Evolutionary conservation across 2,888 invertebrate genomes (phyloP).

Genomic region (Drosophila birchii): DNA sequence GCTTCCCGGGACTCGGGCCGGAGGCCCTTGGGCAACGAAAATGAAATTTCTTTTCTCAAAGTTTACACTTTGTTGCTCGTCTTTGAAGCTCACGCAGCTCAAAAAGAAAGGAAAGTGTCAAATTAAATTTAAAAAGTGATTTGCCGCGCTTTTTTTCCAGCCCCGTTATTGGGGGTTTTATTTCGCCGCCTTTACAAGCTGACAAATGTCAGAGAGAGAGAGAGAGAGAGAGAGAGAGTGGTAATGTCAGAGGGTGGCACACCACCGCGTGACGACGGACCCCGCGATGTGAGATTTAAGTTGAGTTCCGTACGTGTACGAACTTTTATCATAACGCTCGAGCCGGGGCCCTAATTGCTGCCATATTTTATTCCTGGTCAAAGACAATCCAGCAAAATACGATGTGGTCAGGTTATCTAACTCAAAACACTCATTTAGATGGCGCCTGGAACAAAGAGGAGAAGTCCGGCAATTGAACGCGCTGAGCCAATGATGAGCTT

Average conservation of each 20-base stretch:
- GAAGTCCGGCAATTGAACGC: conserved; percentile 20
- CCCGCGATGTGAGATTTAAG: not conserved
- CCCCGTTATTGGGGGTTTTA: conserved; percentile 27
- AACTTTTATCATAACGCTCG: conserved; percentile 8
- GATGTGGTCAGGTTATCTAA: conserved; percentile 63
- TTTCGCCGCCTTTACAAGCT: conserved; percentile 43
- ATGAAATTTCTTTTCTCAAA: conserved; percentile 63
- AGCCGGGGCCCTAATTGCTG: conserved; percentile 24
- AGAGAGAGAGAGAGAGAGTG: conserved; percentile 19
- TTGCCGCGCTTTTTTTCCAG: conserved; percentile 60
- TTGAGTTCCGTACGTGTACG: not conserved
- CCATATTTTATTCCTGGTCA: conserved; percentile 49
- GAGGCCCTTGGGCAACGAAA: conserved; percentile 59
- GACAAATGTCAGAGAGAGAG: conserved; percentile 47
- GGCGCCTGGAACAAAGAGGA: conserved; percentile 24
- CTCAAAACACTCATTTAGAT: conserved; percentile 73
- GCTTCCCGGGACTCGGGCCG: conserved; percentile 8
- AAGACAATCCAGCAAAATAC: conserved; percentile 57
- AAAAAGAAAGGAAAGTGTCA: conserved; percentile 68
- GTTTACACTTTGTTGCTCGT: conserved; percentile 72
- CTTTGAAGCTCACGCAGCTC: conserved; percentile 61
- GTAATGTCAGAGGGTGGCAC: conserved; percentile 42
- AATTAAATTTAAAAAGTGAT: conserved; percentile 79
- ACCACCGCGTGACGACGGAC: conserved; percentile 38
- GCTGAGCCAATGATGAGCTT: conserved; percentile 67